Conservation (phyloP, 2,113 vertebrate species). For the Ictalurus furcatus region DNA sequence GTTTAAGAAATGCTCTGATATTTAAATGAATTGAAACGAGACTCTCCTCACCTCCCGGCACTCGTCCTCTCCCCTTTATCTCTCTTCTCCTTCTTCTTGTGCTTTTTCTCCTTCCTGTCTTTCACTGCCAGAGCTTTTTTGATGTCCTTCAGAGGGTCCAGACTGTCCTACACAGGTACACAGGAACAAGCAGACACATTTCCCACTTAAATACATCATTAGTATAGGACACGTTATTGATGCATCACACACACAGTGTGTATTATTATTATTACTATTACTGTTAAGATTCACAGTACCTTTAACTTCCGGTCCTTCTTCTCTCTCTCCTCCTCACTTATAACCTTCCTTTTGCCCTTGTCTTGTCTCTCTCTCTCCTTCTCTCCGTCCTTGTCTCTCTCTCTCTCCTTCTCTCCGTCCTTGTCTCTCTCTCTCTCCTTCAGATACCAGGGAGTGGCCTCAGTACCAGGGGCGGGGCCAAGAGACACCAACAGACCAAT, state of each 20-base stretch:
- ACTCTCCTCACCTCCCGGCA: slow-evolving; percentile 62
- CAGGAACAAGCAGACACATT: not conserved
- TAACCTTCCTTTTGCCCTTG: slow-evolving; percentile 20
- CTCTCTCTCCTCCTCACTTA: slow-evolving; percentile 31
- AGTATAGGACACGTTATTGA: not conserved
- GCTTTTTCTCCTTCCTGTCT: slow-evolving; percentile 62
- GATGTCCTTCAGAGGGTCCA: slow-evolving; percentile 74
- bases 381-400: slow-evolving; percentile 52
- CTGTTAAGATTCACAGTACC: not conserved
- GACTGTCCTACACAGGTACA: slow-evolving; percentile 54
- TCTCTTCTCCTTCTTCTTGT: slow-evolving; percentile 61
- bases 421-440: slow-evolving; percentile 60
- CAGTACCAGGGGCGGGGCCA: slow-evolving; percentile 81
- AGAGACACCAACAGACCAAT: slow-evolving; percentile 86
- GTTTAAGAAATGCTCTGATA: not conserved
- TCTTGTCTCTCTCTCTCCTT: slow-evolving; percentile 51
- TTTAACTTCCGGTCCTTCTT: slow-evolving; percentile 62
- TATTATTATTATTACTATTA: not conserved
- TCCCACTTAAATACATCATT: not conserved
- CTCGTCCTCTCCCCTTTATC: slow-evolving; percentile 50
- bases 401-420: slow-evolving; percentile 50
- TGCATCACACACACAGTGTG: not conserved
- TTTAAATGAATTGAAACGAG: not conserved
- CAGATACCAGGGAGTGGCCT: slow-evolving; percentile 86
- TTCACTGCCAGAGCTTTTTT: slow-evolving; percentile 68